Evolutionary conservation across 2,888 invertebrate genomes (phyloP), one percentile per base, ranked within the genome.

Genomic region (Xylota segnis): DNA sequence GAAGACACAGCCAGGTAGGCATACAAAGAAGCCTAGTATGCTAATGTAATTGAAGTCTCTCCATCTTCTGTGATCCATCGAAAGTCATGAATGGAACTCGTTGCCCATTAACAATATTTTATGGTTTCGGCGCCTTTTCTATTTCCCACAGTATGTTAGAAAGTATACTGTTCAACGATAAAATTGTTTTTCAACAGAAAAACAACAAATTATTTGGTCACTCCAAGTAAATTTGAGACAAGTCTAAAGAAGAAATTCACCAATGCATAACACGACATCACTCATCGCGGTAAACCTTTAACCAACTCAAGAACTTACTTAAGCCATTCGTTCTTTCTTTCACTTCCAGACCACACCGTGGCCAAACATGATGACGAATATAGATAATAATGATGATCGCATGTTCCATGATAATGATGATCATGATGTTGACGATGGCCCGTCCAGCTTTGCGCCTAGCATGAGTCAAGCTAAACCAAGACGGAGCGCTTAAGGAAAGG

Each of bases 401-500:
- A 66, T 63, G 82, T 72, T 82, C 61, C 76, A 82, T 32, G 18
- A 76, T 65, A 61, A 54, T 71, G 54, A 27, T 75, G 61, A 70
- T 79, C 52, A 70, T 75, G 61, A 75, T 66, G 82, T 68, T 81
- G 37, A 66, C 70, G 76, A 76, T 81, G 71, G 71, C 45, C 66
- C 54, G 82, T 82, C 86, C 86, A 68, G 78, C 68, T 78, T 61
- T 77, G 72, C 72, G 32, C 43, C 40, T 56, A 81, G 50, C 68
- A 52, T 54, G 40, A 83, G 59, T 58, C 59, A 27, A 65, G 65
- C 65, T 32, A 59, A 54, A 34, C 54, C 58, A 68, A 82, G 66
- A 61, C 65, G 82, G 10, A 91, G 88, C 89, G 91, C 91, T 91
- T 90, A 91, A 91, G 91, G 90, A 91, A 91, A 90, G 90, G 90